Base-by-base conservation (phyloP, 2,797 vertebrate genomes). In the Rhinatrema bivittatum region DNA sequence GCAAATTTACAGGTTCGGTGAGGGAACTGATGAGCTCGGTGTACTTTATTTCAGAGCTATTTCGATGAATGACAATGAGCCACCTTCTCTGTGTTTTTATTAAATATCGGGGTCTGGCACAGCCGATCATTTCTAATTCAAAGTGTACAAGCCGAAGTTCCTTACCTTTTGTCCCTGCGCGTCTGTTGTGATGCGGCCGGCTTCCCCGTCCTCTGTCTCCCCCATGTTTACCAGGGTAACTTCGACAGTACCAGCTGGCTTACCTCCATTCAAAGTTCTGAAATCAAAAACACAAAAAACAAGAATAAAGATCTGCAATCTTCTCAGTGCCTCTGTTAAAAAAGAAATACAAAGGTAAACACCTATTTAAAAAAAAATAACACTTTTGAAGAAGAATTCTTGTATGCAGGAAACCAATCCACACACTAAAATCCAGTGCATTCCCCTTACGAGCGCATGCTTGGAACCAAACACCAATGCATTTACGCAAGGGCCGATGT, bases 201-300 rank as follows among this genome's bases (percentile, higher is more conserved):
- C 52, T 43, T 91, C 86, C 4, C 79, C 89, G 44, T 93, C 91
- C 58, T 96, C 89, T 30, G 88, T 89, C 76, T 98, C 91, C 36
- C 92, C 89, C 94, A 97, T 97, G 78, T 85, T 96, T 81, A 96
- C 60, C 36, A 86, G 81, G 56, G 72, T 90, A 71, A 97, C 87
- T 79, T 95, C 87, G 78, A 95, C 88, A 37, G 85, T 87, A 51
- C 93, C 91, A 32, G 88, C 86, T 42, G 87, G 55, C 36, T 85
- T 87, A 58, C 87, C 89, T 90, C 91, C 93, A 94, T 95, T 89
- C 60, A 91, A 86, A 36, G 90, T 85, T 70, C 93, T 98, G 65
- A 40, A 68, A 33, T 21, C 38, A 29, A 38, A 52, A 50, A 46
- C 5, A 36, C 37, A 24, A 39, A 32, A 53, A 54, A 48, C 7